A percentile compares a stretch with the other conserved stretches of the same genome.
These are phyloP conservation scores for Sarcophaga bullata DNA, from an alignment of 1,140 invertebrate species.

Conservation along the genomic window DNA sequence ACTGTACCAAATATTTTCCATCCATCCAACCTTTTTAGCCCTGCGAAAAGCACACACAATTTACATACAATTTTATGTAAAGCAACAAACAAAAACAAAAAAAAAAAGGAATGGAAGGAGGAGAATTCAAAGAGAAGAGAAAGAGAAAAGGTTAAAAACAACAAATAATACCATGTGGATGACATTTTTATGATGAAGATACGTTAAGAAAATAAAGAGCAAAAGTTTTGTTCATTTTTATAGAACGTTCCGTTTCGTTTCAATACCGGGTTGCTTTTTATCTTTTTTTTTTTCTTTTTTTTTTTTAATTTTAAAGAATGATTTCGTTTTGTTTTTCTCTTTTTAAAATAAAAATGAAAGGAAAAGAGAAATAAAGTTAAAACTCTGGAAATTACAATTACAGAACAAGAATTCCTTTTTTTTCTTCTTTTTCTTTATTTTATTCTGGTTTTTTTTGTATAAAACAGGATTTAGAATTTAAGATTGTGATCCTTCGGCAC, in stretches of 20 bases:
- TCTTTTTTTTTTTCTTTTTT: too few relatives aligned
- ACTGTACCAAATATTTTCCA: too few relatives aligned
- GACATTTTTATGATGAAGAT: constrained; percentile 59
- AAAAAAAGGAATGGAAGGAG: not conserved
- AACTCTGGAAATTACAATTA: constrained; percentile 15
- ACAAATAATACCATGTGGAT: constrained; percentile 47
- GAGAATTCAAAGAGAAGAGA: not conserved
- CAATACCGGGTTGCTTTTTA: too few relatives aligned
- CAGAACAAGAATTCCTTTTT: not conserved
- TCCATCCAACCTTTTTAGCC: too few relatives aligned
- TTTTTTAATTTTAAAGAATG: too few relatives aligned
- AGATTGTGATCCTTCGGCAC: too few relatives aligned
- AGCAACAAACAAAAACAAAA: too few relatives aligned
- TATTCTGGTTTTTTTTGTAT: too few relatives aligned
- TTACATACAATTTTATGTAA: not conserved
- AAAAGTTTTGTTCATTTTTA: not conserved
- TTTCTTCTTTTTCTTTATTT: too few relatives aligned
- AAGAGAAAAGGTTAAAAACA: constrained; percentile 32
- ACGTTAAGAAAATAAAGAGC: constrained; percentile 7
- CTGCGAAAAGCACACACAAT: not conserved
- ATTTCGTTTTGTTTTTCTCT: too few relatives aligned
- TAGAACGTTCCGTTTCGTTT: too few relatives aligned
- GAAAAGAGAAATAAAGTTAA: constrained; percentile 7
- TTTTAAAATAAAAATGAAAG: not conserved
- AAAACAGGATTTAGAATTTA: too few relatives aligned